Conservation (phyloP, 30 jellyfish, hydroid and myxozoan genomes). For the Euphysa ruthae region DNA sequence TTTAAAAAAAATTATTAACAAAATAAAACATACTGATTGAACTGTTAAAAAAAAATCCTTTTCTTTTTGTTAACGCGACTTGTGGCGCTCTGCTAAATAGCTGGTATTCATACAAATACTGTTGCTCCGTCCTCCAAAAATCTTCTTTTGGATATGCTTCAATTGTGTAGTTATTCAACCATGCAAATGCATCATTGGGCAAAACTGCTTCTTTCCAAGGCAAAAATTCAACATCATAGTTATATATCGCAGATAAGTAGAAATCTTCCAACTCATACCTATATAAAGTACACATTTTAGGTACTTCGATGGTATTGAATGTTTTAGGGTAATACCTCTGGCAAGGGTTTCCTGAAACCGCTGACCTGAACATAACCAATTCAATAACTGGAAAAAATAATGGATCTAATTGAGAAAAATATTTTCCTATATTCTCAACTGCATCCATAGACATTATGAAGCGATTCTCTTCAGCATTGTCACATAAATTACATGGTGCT, state of each 20-base stretch:
- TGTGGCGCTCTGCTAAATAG: too few species aligned
- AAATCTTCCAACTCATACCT: background rate
- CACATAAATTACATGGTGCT: too few species aligned
- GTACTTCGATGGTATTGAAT: background rate
- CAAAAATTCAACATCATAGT: background rate
- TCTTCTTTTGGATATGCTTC: constrained; percentile 24
- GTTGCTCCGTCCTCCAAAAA: constrained; percentile 1
- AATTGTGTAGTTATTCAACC: constrained; percentile 42
- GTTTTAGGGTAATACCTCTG: too few species aligned
- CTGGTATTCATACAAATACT: background rate
- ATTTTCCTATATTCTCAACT: too few species aligned
- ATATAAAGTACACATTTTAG: background rate
- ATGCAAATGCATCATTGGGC: constrained; percentile 59
- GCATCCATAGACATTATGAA: too few species aligned
- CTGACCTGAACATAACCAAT: too few species aligned
- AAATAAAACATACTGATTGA: too few species aligned
- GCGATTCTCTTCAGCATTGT: too few species aligned
- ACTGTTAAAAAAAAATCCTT: too few species aligned
- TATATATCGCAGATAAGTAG: background rate
- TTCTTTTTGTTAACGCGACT: too few species aligned
- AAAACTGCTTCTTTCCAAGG: background rate
- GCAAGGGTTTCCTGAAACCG: too few species aligned
- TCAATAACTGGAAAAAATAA: background rate
- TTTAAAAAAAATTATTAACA: too few species aligned
- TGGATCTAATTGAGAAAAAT: background rate